Evolutionary conservation across 2,888 invertebrate genomes (phyloP).

Genomic region (Apodemia zela): DNA sequence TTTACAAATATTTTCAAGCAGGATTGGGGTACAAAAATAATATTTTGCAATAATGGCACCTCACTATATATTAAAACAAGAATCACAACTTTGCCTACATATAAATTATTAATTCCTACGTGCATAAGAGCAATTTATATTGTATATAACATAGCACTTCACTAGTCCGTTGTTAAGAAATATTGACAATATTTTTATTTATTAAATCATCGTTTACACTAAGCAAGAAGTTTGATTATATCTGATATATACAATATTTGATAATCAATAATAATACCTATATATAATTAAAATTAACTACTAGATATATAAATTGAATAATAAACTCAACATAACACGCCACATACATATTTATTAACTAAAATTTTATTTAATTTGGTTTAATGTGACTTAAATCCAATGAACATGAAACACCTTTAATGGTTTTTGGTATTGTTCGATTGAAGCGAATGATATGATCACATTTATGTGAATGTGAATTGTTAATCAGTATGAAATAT

Average conservation of each 20-base stretch:
- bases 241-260: conserved; percentile 17
- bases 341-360: conserved; percentile 27
- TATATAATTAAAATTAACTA: conserved; percentile 17
- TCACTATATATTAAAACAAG: conserved; percentile 55
- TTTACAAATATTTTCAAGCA: conserved; percentile 40
- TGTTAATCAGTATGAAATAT: background rate
- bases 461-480: background rate
- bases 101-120: conserved; percentile 36
- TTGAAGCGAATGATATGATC: conserved; percentile 17
- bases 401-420: conserved; percentile 23
- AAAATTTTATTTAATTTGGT: conserved; percentile 35
- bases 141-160: conserved; percentile 11
- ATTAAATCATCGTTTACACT: background rate
- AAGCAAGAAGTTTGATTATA: background rate
- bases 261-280: conserved; percentile 4
- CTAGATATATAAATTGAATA: conserved; percentile 8
- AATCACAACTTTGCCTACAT: conserved; percentile 55
- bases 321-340: conserved; percentile 25
- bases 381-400: conserved; percentile 38
- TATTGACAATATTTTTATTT: conserved; percentile 1
- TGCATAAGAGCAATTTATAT: conserved; percentile 25
- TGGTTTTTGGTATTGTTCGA: conserved; percentile 8
- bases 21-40: conserved; percentile 56
- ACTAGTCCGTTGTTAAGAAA: background rate
- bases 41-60: conserved; percentile 71